phyloP scores from a whole-genome alignment of 2,113 vertebrate genomes.

The Onychostruthus taczanowskii region DNA sequence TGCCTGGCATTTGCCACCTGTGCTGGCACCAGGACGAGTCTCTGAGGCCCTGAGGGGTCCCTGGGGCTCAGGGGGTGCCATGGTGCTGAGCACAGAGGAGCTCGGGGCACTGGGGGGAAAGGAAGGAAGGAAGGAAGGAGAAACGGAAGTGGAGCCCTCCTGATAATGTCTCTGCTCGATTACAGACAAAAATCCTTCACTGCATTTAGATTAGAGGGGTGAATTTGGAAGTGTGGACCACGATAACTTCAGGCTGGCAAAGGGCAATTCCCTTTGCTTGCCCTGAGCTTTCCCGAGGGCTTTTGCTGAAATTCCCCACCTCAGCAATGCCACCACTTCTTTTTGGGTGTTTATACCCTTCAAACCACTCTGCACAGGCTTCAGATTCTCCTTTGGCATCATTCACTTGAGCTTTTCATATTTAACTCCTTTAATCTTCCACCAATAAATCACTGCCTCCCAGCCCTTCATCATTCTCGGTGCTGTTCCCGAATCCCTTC shows the following conservation, averaged over 20 bases:
- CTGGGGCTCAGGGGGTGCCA: neutral
- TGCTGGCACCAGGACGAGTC: neutral
- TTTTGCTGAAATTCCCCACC: neutral
- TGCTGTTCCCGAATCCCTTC: neutral
- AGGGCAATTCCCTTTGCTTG: neutral
- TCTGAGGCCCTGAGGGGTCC: neutral
- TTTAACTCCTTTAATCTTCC: conserved; percentile 10
- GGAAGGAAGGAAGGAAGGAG: neutral
- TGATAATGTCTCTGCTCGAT: neutral
- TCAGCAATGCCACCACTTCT: neutral
- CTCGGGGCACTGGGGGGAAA: neutral
- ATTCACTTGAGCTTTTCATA: neutral
- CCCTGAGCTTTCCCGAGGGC: neutral
- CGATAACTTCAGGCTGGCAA: neutral
- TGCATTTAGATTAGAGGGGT: neutral
- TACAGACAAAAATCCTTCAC: neutral
- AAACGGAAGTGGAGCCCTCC: neutral
- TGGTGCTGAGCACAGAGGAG: neutral
- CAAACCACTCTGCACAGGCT: neutral
- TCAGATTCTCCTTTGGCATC: neutral
- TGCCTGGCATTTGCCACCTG: neutral
- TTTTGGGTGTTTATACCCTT: neutral
- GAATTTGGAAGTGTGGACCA: neutral
- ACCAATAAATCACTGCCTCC: neutral
- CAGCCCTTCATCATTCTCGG: neutral